Base-by-base conservation (phyloP, 2,888 invertebrate species). In the Lottia gigantea region DNA sequence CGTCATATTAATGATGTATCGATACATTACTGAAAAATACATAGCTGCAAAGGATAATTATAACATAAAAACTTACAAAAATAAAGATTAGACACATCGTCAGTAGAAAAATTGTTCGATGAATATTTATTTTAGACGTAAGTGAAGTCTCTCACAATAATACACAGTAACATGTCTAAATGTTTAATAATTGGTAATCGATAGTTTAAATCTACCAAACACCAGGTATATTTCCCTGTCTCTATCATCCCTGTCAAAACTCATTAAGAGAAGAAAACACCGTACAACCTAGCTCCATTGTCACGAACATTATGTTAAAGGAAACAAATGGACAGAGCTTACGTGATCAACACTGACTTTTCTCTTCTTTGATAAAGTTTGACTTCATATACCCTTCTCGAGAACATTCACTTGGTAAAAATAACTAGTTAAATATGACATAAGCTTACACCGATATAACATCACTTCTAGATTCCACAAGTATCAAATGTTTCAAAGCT, bases 221-320 rank as follows among this genome's bases (percentile, higher is more conserved):
- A 40, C 11, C 40, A 40, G 40, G 40, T 40, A 40, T 40, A 40
- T 40, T 40, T 40, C 40, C 40, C 40, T 11, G 40, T 40, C 40
- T 40, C 40, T 40, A n/a, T 7, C 19, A 19, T 55, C 55, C 11
- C 23, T 55, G 19, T 23, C 11, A 40, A 40, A 40, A 55, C 55
- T 55, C 19, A 55, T 55, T 55, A 55, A 14, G 55, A 55, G 11
- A 55, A 55, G 23, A 23, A 14, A 55, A 55, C 23, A 55, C 19
- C 23, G 55, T 55, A 12, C 14, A 23, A 55, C 19, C 23, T 23
- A 19, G 11, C 23, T 19, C 14, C 19, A 55, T 55, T 55, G 55
- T 55, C 55, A 55, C 55, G 55, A 55, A 23, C 55, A 23, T 11
- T 23, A 55, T 55, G 55, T 55, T 23, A 55, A 55, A 55, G 55